Evolutionary conservation across 2,113 vertebrate genomes (phyloP).

Genomic region (Eretmochelys imbricata): DNA sequence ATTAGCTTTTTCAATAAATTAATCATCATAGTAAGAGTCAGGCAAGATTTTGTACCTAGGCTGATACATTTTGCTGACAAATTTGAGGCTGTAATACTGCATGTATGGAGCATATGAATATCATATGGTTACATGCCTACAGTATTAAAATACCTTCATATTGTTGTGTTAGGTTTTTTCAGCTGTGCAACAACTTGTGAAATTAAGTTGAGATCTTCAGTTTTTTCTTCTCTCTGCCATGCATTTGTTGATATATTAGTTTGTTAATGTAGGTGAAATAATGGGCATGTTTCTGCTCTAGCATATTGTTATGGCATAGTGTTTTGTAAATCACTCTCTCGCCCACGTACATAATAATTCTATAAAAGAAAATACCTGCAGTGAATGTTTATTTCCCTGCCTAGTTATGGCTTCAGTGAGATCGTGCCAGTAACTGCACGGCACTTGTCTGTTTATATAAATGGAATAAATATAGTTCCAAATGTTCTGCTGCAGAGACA

Average conservation of each 20-base stretch:
- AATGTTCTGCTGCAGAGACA: constrained; percentile 30
- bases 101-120: background rate
- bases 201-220: background rate
- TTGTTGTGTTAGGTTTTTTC: background rate
- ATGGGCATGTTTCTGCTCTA: constrained; percentile 37
- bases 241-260: background rate
- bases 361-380: constrained; percentile 69
- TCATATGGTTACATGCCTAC: background rate
- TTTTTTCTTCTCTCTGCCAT: constrained; percentile 25
- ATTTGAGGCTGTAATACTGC: background rate
- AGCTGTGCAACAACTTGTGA: background rate
- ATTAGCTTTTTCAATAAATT: background rate
- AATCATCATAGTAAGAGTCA: background rate
- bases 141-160: background rate
- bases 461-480: constrained; percentile 61
- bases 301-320: constrained; percentile 30
- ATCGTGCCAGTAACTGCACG: constrained; percentile 35
- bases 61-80: background rate
- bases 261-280: constrained; percentile 50
- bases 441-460: constrained; percentile 59
- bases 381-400: constrained; percentile 62
- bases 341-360: constrained; percentile 55
- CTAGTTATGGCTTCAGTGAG: constrained; percentile 29
- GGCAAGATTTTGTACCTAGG: background rate
- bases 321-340: constrained; percentile 60